phyloP scores from a whole-genome alignment of 2,113 vertebrate genomes.

The Mormoops blainvillei region DNA sequence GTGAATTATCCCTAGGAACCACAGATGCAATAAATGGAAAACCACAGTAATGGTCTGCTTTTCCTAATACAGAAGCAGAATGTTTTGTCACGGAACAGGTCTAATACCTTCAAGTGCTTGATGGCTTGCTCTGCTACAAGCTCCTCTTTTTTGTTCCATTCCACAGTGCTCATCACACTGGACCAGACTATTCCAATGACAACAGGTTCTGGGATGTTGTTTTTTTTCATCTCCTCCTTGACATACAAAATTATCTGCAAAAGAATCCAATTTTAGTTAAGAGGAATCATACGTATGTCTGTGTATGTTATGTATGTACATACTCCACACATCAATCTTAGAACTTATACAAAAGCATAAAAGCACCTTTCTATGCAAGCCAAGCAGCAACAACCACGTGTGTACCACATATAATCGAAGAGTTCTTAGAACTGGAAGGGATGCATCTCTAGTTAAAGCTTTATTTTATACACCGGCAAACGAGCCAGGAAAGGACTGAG shows the following conservation, averaged over 20 bases:
- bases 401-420: not conserved
- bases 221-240: slow-evolving; percentile 98
- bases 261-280: slow-evolving; percentile 2
- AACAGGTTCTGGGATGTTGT: slow-evolving; percentile 93
- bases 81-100: not conserved
- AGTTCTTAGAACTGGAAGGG: not conserved
- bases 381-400: not conserved
- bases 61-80: not conserved
- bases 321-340: not conserved
- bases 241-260: slow-evolving; percentile 92
- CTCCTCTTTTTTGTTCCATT: slow-evolving; percentile 99
- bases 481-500: not conserved
- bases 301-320: not conserved
- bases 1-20: not conserved
- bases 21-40: not conserved
- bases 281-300: not conserved
- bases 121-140: slow-evolving; percentile 99
- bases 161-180: slow-evolving; percentile 96
- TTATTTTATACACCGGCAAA: not conserved
- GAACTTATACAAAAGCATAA: not conserved
- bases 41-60: not conserved
- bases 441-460: not conserved
- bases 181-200: slow-evolving; percentile 96
- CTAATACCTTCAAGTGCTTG: slow-evolving; percentile 96
- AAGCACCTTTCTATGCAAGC: not conserved